phyloP scores from a whole-genome alignment of 2,113 vertebrate species.

The Origma solitaria region DNA sequence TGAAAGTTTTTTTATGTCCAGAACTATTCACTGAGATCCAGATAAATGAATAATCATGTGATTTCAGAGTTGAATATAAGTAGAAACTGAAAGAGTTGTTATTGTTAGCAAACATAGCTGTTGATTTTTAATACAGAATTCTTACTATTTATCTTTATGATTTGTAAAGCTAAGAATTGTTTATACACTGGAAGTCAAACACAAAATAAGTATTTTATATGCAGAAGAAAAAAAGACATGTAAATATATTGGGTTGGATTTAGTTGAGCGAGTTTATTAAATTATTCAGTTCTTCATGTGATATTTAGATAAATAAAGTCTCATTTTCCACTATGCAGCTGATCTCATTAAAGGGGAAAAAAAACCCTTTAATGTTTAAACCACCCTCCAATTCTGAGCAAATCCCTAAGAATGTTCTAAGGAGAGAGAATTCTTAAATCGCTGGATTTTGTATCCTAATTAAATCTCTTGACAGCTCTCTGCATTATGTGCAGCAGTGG shows the following conservation, averaged over 20 bases:
- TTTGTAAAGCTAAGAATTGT: slow-evolving; percentile 26
- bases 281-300: slow-evolving; percentile 59
- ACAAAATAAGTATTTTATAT: slow-evolving; percentile 5
- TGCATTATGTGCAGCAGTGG: background rate
- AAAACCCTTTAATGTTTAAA: slow-evolving; percentile 39
- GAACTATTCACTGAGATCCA: background rate
- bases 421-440: slow-evolving; percentile 51
- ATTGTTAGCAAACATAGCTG: background rate
- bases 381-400: slow-evolving; percentile 41
- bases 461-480: slow-evolving; percentile 46
- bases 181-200: slow-evolving; percentile 22
- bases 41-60: background rate
- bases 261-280: slow-evolving; percentile 43
- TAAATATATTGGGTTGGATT: slow-evolving; percentile 18
- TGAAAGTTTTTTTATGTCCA: background rate
- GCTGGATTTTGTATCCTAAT: slow-evolving; percentile 54
- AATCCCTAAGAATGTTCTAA: slow-evolving; percentile 55
- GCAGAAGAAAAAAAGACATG: background rate
- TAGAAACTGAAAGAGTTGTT: background rate
- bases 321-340: slow-evolving; percentile 40
- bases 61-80: background rate
- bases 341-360: slow-evolving; percentile 42
- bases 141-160: slow-evolving; percentile 16
- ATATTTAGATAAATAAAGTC: slow-evolving; percentile 65
- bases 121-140: background rate